A percentile compares a stretch with the other conserved stretches of the same genome.
These are phyloP conservation scores for Sinopyrophorus schimmeli DNA, from an alignment of 2,888 invertebrate species.

Conservation along the genomic window DNA sequence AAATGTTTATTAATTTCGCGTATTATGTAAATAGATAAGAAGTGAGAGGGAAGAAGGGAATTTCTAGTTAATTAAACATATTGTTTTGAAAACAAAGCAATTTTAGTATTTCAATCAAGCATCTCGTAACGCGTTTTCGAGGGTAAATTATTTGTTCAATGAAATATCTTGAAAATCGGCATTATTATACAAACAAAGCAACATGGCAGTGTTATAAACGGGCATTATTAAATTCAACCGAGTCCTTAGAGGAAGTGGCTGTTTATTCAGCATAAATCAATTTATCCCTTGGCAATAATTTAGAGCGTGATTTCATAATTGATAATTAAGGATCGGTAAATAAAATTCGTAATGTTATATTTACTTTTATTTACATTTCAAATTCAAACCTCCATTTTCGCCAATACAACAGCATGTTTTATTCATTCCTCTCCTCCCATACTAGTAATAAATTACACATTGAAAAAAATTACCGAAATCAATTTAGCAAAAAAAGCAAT, in stretches of 20 bases:
- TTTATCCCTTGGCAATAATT: conserved; percentile 25
- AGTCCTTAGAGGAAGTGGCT: conserved; percentile 26
- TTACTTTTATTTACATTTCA: background rate
- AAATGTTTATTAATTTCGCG: no score
- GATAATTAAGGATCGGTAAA: conserved; percentile 17
- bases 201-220: conserved; percentile 21
- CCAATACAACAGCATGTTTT: no score
- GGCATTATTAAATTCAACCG: conserved; percentile 27
- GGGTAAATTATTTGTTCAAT: conserved; percentile 24
- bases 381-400: no score
- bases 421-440: no score
- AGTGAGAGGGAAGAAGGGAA: conserved; percentile 8
- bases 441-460: no score
- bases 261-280: conserved; percentile 31
- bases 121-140: conserved; percentile 13
- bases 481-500: no score
- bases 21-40: no score
- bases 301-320: conserved; percentile 22
- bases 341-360: conserved; percentile 10
- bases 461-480: no score
- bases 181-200: conserved; percentile 29
- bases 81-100: conserved; percentile 22
- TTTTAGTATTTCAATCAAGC: conserved; percentile 20
- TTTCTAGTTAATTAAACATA: conserved; percentile 18
- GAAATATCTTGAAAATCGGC: conserved; percentile 30